These are phyloP conservation scores for Calameuta filiformis DNA, from an alignment of 2,888 invertebrate species.

Conservation along the genomic window DNA sequence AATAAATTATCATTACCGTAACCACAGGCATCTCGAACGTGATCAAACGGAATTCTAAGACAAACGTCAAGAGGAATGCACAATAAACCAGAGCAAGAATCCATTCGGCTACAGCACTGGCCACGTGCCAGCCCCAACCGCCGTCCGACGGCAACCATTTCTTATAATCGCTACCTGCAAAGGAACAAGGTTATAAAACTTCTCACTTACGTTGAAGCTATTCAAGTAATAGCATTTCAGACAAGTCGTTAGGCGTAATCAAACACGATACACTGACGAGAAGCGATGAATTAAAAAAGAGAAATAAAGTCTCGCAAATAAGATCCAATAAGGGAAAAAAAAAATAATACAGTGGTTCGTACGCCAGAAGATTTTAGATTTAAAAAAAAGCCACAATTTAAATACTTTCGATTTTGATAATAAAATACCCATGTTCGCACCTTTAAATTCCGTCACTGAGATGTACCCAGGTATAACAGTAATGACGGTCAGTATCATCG, in stretches of 20 bases:
- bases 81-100: slow-evolving; percentile 67
- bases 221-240: background rate
- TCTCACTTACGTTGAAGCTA: background rate
- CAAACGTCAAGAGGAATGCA: slow-evolving; percentile 68
- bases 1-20: slow-evolving; percentile 33
- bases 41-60: slow-evolving; percentile 68
- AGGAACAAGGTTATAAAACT: background rate
- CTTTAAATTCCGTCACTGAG: slow-evolving; percentile 51
- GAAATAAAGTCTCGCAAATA: too few species aligned
- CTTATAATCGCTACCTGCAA: slow-evolving; percentile 61
- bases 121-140: slow-evolving; percentile 69
- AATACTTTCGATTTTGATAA: too few species aligned
- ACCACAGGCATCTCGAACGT: slow-evolving; percentile 45
- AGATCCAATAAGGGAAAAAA: too few species aligned
- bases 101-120: slow-evolving; percentile 71
- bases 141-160: slow-evolving; percentile 68
- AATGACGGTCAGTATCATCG: slow-evolving; percentile 44
- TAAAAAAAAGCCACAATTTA: too few species aligned
- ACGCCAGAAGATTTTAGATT: too few species aligned
- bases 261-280: too few species aligned
- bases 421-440: slow-evolving; percentile 28
- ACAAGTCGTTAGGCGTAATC: too few species aligned
- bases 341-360: too few species aligned
- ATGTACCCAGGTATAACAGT: slow-evolving; percentile 49
- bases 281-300: too few species aligned